Evolutionary conservation across 2,113 vertebrate species (phyloP).

Genomic region (Aix galericulata): DNA sequence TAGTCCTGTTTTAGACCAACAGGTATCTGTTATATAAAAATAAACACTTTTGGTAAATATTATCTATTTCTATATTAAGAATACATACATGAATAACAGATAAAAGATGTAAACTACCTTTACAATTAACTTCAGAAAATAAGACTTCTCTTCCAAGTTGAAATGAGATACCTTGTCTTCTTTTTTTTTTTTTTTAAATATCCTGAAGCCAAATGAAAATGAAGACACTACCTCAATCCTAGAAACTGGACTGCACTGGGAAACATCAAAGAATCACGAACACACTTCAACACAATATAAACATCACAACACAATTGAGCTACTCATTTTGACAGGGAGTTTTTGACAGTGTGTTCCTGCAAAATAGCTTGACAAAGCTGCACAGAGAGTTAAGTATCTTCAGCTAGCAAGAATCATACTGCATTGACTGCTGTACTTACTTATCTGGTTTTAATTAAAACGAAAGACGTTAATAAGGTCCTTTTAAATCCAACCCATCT

Average conservation of each 20-base stretch:
- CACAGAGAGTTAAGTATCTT: background rate
- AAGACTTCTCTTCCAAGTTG: background rate
- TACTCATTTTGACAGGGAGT: background rate
- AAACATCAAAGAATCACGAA: background rate
- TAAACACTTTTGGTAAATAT: background rate
- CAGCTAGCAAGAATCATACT: background rate
- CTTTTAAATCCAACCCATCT: background rate
- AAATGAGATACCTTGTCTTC: background rate
- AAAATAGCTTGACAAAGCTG: background rate
- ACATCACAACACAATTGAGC: background rate
- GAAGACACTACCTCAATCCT: background rate
- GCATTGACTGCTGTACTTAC: background rate
- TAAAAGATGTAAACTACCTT: background rate
- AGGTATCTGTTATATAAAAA: background rate
- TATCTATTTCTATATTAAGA: background rate
- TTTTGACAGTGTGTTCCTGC: background rate
- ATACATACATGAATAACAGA: rapidly evolving
- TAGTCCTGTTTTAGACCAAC: background rate
- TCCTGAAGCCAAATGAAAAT: background rate
- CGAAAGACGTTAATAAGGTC: background rate
- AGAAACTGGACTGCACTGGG: background rate
- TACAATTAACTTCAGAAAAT: background rate
- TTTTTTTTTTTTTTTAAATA: background rate
- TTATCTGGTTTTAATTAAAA: background rate
- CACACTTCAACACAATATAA: background rate